Evolutionary conservation across 2,888 invertebrate genomes (phyloP).

Genomic region (Leptura quadrifasciata): DNA sequence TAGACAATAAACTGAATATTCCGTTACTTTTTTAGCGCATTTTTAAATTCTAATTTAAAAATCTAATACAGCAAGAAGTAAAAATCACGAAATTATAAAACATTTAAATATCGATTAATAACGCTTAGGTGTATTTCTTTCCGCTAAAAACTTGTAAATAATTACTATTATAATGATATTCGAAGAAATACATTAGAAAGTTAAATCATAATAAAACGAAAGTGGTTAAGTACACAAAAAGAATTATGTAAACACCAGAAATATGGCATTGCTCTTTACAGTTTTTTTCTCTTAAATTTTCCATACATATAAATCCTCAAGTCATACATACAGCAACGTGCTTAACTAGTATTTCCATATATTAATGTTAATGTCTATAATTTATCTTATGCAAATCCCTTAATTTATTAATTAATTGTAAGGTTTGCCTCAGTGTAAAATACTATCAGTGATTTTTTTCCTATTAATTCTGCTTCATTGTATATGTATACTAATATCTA

Average conservation of each 20-base stretch:
- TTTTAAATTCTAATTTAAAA: too few species aligned
- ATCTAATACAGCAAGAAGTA: too few species aligned
- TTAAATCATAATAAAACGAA: background rate
- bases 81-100: too few species aligned
- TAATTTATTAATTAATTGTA: slow-evolving; percentile 36
- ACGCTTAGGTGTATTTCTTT: too few species aligned
- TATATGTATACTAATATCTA: background rate
- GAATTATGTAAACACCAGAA: background rate
- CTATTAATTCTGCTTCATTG: background rate
- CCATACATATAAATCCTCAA: slow-evolving; percentile 11
- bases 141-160: background rate
- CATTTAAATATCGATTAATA: too few species aligned
- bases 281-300: slow-evolving; percentile 1
- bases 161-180: too few species aligned
- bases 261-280: background rate
- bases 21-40: too few species aligned
- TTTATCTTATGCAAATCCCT: slow-evolving; percentile 41
- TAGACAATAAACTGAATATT: too few species aligned
- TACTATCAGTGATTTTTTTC: background rate
- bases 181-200: background rate
- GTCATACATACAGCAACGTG: slow-evolving; percentile 42
- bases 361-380: slow-evolving; percentile 31
- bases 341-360: slow-evolving; percentile 20
- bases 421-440: background rate
- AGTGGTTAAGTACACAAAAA: background rate